Percentiles rank a stretch among this genome's conserved stretches.
Conservation (phyloP, 2,113 vertebrate species). For the Strix uralensis region DNA sequence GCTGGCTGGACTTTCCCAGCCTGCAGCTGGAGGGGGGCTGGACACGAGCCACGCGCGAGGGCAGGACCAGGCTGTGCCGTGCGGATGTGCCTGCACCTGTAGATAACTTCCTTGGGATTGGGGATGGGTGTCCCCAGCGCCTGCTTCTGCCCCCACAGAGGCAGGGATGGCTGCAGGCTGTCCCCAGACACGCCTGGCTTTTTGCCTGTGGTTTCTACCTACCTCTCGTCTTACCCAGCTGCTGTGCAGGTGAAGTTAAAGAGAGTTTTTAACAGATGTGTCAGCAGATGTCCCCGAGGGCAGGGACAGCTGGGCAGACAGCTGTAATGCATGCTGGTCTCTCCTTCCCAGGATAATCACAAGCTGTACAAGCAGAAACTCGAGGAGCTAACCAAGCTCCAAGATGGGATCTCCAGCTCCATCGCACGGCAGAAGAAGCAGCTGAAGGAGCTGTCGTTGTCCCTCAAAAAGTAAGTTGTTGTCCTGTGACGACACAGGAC, state of each 20-base stretch:
- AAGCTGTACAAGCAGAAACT: constrained; percentile 87
- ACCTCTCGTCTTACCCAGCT: not conserved
- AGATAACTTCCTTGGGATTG: not conserved
- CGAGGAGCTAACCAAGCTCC: constrained; percentile 89
- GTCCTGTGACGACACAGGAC: fast-evolving
- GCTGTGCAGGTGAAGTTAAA: not conserved
- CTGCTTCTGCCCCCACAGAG: not conserved
- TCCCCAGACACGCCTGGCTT: not conserved
- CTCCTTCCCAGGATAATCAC: constrained; percentile 82
- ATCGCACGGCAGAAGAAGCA: constrained; percentile 81
- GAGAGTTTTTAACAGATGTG: not conserved
- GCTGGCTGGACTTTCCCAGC: not conserved
- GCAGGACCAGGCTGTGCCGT: not conserved
- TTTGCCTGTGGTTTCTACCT: not conserved
- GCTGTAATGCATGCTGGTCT: fast-evolving
- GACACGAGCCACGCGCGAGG: fast-evolving
- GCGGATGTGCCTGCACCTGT: not conserved
- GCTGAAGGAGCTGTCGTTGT: constrained; percentile 79
- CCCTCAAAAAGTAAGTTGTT: constrained; percentile 77
- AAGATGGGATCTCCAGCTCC: constrained; percentile 80
- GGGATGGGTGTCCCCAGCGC: fast-evolving
- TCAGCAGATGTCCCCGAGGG: not conserved
- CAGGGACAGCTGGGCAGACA: not conserved
- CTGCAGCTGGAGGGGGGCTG: fast-evolving
- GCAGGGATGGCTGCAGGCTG: not conserved